Conservation (phyloP, 2,888 invertebrate species). For the Megalurothrips usitatus region DNA sequence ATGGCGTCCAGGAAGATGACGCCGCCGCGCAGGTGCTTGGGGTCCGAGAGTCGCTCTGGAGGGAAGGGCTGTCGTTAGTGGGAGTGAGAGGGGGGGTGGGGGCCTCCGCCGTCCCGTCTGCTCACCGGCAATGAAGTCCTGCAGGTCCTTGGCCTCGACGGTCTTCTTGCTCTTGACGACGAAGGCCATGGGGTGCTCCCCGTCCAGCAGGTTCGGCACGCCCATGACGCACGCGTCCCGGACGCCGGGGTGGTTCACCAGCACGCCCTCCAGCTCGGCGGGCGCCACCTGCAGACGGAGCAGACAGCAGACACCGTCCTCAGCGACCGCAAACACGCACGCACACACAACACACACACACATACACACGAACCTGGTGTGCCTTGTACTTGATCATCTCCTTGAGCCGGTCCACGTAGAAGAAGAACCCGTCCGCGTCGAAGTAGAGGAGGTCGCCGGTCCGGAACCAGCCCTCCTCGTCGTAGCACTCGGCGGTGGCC, state of each 20-base stretch:
- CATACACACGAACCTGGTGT: background rate
- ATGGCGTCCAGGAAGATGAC: constrained; percentile 7
- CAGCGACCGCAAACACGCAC: no score
- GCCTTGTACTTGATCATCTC: constrained; percentile 26
- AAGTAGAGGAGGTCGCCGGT: background rate
- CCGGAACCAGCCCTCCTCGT: constrained; percentile 18
- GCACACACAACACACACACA: no score
- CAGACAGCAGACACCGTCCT: background rate
- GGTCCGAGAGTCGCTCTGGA: background rate
- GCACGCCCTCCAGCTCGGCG: background rate
- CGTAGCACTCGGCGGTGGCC: constrained; percentile 17
- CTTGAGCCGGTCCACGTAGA: constrained; percentile 21
- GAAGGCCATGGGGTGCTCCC: constrained; percentile 15
- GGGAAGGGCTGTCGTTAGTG: no score
- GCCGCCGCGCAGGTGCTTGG: constrained; percentile 9
- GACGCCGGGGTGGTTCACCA: background rate
- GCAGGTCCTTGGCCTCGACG: background rate
- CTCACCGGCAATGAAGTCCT: background rate
- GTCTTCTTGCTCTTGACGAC: background rate
- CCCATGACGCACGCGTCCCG: constrained; percentile 8
- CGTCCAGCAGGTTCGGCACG: background rate
- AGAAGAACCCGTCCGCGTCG: constrained; percentile 12
- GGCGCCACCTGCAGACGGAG: background rate
- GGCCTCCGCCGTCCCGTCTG: no score
- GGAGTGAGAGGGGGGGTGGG: no score